A percentile compares a stretch with the other conserved stretches of the same genome.
These are phyloP conservation scores for Magallana angulata DNA, from an alignment of 1,140 invertebrate species.

Conservation along the genomic window DNA sequence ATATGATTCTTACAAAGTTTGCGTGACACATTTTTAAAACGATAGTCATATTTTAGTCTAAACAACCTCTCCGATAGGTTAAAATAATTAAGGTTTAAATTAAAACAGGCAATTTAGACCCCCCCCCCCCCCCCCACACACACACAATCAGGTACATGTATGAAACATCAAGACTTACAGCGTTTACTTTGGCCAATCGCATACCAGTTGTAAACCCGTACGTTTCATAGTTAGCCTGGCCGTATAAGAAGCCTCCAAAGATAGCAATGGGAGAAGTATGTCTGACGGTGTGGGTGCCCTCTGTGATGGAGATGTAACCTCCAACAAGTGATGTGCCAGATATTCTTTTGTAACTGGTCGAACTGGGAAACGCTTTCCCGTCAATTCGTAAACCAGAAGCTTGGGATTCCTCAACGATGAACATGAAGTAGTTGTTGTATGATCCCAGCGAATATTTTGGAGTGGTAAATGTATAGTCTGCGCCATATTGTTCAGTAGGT, in stretches of 20 bases:
- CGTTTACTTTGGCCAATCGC: slow-evolving; percentile 58
- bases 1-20: neutral
- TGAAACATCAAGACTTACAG: slow-evolving; percentile 43
- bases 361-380: slow-evolving; percentile 44
- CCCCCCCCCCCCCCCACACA: too few relatives aligned
- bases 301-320: slow-evolving; percentile 45
- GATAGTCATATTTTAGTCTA: too few relatives aligned
- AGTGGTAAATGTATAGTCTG: slow-evolving; percentile 68
- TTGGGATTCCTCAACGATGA: slow-evolving; percentile 59
- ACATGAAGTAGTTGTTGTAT: slow-evolving; percentile 63
- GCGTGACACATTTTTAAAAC: too few relatives aligned
- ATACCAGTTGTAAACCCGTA: slow-evolving; percentile 65
- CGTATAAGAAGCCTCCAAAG: slow-evolving; percentile 64
- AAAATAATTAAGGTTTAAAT: too few relatives aligned
- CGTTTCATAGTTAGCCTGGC: slow-evolving; percentile 58
- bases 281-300: slow-evolving; percentile 60
- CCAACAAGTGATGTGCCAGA: slow-evolving; percentile 52
- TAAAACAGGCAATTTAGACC: too few relatives aligned
- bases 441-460: slow-evolving; percentile 58
- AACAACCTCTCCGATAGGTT: too few relatives aligned
- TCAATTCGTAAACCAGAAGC: slow-evolving; percentile 57
- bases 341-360: slow-evolving; percentile 51
- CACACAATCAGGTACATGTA: neutral
- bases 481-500: slow-evolving; percentile 64
- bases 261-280: slow-evolving; percentile 59